Conservation (phyloP, 2,888 invertebrate species). For the Micoletzkya japonica region DNA sequence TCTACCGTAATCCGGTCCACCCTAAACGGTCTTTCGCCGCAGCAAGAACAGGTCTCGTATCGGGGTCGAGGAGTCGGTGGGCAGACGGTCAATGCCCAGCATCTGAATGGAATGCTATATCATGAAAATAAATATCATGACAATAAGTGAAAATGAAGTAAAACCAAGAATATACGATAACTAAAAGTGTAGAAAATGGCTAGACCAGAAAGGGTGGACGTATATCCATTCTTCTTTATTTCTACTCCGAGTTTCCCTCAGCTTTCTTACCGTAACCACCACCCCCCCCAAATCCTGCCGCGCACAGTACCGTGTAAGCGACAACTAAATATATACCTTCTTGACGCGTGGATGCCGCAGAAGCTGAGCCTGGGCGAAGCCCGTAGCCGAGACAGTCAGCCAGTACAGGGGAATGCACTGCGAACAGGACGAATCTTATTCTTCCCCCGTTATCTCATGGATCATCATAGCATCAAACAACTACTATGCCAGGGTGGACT, state of each 20-base stretch:
- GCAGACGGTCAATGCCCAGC: constrained; percentile 53
- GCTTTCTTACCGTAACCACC: background rate
- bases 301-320: no score
- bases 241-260: background rate
- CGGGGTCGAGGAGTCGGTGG: constrained; percentile 55
- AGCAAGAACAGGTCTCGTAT: constrained; percentile 53
- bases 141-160: background rate
- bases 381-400: constrained; percentile 51
- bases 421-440: constrained; percentile 27
- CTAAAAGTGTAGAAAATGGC: no score
- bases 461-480: no score
- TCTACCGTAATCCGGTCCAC: background rate
- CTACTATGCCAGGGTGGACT: no score
- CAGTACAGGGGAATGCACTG: constrained; percentile 60
- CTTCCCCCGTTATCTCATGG: no score
- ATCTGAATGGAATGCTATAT: background rate
- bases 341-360: constrained; percentile 56
- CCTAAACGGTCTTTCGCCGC: constrained; percentile 31
- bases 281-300: no score
- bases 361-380: constrained; percentile 52
- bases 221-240: background rate
- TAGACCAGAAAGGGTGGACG: background rate
- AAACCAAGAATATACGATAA: background rate
- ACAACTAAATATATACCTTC: constrained; percentile 14
- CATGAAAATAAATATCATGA: background rate